A percentile compares a stretch with the other conserved stretches of the same genome.
Evolutionary conservation across 2,888 invertebrate genomes (phyloP).

Genomic region (Drosophila affinis): DNA sequence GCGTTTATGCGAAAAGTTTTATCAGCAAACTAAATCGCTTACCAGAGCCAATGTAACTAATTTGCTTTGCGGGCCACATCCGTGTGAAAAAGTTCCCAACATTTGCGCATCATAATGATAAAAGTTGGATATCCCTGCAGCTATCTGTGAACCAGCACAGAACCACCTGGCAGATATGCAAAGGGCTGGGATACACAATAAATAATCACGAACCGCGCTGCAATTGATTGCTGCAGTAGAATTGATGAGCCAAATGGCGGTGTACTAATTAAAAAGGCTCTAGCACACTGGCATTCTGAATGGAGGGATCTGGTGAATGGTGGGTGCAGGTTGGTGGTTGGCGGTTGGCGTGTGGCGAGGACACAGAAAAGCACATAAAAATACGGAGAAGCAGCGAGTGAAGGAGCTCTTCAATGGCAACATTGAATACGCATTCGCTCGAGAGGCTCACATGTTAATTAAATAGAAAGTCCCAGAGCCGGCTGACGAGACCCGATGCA

Average conservation of each 20-base stretch:
- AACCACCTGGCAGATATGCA: neutral
- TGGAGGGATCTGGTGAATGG: slow-evolving; percentile 1
- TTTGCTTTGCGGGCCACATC: slow-evolving; percentile 53
- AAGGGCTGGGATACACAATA: slow-evolving; percentile 5
- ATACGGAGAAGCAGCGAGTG: slow-evolving; percentile 11
- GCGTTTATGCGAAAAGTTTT: slow-evolving; percentile 74
- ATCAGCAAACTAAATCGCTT: slow-evolving; percentile 78
- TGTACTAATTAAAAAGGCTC: slow-evolving; percentile 32
- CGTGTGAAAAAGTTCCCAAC: slow-evolving; percentile 60
- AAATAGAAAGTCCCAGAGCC: slow-evolving; percentile 66
- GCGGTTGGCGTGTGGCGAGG: too few species aligned
- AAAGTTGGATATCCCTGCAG: slow-evolving; percentile 66
- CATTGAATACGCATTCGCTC: slow-evolving; percentile 56
- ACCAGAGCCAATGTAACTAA: slow-evolving; percentile 71
- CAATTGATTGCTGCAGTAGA: slow-evolving; percentile 47
- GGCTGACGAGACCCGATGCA: slow-evolving; percentile 32
- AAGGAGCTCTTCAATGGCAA: slow-evolving; percentile 52
- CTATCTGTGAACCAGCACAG: slow-evolving; percentile 18
- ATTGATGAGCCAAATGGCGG: slow-evolving; percentile 24
- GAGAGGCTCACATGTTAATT: slow-evolving; percentile 70
- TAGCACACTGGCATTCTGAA: slow-evolving; percentile 1
- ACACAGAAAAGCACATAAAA: slow-evolving; percentile 22
- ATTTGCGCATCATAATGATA: slow-evolving; percentile 79
- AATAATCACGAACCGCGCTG: slow-evolving; percentile 35
- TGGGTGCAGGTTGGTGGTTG: too few species aligned